Evolutionary conservation across 1,140 invertebrate species (phyloP).

Genomic region (Druon quercuslanigerum): DNA sequence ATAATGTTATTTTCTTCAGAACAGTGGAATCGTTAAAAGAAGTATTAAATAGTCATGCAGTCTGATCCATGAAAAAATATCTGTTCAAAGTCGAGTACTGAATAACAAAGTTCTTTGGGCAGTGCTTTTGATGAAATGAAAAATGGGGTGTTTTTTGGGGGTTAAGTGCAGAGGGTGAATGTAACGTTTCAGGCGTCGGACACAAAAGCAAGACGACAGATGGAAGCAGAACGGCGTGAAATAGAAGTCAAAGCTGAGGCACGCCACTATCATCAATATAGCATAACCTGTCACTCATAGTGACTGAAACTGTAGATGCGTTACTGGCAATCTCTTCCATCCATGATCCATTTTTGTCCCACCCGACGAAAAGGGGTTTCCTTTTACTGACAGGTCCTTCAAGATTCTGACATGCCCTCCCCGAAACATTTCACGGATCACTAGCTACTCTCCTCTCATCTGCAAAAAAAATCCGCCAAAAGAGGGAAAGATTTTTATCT

Average conservation of each 20-base stretch:
- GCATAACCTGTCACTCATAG: conserved; percentile 49
- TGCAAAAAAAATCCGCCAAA: neutral
- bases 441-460: neutral
- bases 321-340: conserved; percentile 39
- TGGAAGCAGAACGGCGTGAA: conserved; percentile 57
- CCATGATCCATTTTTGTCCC: conserved; percentile 29
- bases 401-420: neutral
- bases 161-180: neutral
- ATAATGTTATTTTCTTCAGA: too few relatives aligned
- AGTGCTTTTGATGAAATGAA: too few relatives aligned
- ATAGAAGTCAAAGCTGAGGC: conserved; percentile 54
- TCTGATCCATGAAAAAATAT: too few relatives aligned
- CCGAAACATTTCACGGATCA: conserved; percentile 20
- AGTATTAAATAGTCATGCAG: too few relatives aligned
- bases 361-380: conserved; percentile 22
- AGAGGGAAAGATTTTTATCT: too few relatives aligned
- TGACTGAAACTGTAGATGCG: conserved; percentile 49
- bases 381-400: conserved; percentile 25
- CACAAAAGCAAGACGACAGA: conserved; percentile 48
- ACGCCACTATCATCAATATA: conserved; percentile 46
- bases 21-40: too few relatives aligned
- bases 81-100: too few relatives aligned
- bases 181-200: conserved; percentile 4
- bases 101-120: too few relatives aligned
- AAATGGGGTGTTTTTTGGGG: neutral